These are phyloP conservation scores for Eupsittula cactorum DNA, from an alignment of 2,113 vertebrate genomes.

Conservation along the genomic window DNA sequence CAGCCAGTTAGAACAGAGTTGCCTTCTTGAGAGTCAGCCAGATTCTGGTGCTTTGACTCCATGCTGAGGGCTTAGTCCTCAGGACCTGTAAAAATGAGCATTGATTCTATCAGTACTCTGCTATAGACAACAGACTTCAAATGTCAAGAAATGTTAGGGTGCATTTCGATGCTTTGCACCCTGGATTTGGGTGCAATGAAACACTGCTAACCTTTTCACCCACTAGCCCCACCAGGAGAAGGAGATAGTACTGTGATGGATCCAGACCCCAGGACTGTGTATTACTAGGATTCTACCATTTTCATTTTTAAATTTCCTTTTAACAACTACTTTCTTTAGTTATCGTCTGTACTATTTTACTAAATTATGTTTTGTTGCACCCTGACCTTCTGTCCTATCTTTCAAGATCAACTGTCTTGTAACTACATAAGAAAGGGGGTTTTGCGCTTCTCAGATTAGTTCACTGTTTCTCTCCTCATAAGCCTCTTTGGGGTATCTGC, in stretches of 20 bases:
- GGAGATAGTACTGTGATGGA: background rate
- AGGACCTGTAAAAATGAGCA: background rate
- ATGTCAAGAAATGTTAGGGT: background rate
- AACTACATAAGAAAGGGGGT: rapidly evolving
- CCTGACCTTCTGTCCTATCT: background rate
- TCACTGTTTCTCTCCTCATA: background rate
- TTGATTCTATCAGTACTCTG: background rate
- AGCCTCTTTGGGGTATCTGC: constrained; percentile 4
- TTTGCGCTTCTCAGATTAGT: background rate
- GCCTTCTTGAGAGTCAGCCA: rapidly evolving
- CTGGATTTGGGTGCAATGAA: background rate
- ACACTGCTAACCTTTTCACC: background rate
- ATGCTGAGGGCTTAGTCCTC: background rate
- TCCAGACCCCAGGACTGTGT: background rate
- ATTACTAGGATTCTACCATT: background rate
- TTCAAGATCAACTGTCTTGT: background rate
- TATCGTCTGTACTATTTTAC: background rate
- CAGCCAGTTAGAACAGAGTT: background rate
- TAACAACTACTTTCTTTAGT: background rate
- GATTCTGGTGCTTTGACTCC: background rate
- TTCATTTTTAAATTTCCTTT: background rate
- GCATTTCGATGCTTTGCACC: background rate
- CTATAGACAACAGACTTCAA: background rate
- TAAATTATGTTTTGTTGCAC: background rate
- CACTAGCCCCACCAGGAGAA: rapidly evolving